Evolutionary conservation across 2,888 invertebrate genomes (phyloP).

Genomic region (Campoplex capitator): DNA sequence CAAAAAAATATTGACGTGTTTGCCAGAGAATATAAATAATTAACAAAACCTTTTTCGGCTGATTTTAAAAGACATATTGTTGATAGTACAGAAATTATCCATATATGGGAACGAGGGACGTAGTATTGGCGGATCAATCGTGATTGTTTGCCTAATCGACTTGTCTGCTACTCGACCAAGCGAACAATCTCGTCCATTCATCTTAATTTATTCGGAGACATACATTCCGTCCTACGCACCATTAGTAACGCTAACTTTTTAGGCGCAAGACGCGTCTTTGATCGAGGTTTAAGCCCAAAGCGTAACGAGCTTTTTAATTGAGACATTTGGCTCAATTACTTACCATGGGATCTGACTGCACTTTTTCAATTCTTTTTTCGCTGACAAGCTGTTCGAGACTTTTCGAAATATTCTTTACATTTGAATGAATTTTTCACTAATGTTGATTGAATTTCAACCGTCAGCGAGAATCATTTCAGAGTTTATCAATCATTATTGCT

Average conservation of each 20-base stretch:
- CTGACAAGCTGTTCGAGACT: neutral
- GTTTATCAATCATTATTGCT: neutral
- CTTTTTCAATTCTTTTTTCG: neutral
- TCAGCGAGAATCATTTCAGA: neutral
- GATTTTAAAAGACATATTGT: neutral
- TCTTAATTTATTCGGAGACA: slow-evolving; percentile 36
- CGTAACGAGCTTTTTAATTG: neutral
- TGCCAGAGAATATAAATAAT: neutral
- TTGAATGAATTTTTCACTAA: neutral
- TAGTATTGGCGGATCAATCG: slow-evolving; percentile 6
- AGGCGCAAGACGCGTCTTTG: slow-evolving; percentile 1
- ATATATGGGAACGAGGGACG: neutral
- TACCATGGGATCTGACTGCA: neutral
- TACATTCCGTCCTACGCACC: slow-evolving; percentile 29
- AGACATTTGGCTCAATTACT: slow-evolving; percentile 5
- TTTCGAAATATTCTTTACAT: neutral
- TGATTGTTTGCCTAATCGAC: slow-evolving; percentile 28
- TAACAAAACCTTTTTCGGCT: neutral
- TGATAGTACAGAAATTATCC: neutral
- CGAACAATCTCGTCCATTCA: slow-evolving; percentile 54
- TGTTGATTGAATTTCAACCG: neutral
- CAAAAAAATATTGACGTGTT: neutral
- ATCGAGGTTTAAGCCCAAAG: neutral
- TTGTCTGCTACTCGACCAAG: slow-evolving; percentile 18
- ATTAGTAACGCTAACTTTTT: slow-evolving; percentile 34